Conservation (phyloP, 2,113 vertebrate species). For the Oenanthe oenanthe region DNA sequence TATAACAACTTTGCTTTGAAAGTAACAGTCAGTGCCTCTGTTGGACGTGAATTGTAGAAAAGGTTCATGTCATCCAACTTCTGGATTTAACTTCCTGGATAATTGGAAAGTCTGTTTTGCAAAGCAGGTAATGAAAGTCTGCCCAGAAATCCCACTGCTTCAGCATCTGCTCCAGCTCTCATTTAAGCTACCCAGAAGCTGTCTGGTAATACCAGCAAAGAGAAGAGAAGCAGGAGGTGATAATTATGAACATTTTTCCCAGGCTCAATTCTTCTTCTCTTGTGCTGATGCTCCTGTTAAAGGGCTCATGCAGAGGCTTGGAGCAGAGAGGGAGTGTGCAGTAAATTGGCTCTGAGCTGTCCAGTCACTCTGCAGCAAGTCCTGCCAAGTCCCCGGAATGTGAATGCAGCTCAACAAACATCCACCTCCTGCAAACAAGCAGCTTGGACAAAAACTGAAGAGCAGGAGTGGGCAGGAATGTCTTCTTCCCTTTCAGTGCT, state of each 20-base stretch:
- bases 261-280: not conserved
- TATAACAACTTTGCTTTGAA: not conserved
- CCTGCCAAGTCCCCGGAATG: not conserved
- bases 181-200: not conserved
- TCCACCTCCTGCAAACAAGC: not conserved
- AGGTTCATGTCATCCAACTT: not conserved
- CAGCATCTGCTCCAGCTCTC: not conserved
- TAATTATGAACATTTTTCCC: not conserved
- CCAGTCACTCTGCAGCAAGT: not conserved
- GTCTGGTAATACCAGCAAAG: not conserved
- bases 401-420: not conserved
- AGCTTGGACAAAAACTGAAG: not conserved
- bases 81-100: not conserved
- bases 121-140: not conserved
- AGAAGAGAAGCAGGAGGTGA: not conserved
- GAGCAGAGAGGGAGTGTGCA: not conserved
- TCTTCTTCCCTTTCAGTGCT: not conserved
- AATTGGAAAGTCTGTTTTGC: not conserved
- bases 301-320: not conserved
- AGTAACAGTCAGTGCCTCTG: not conserved
- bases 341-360: not conserved
- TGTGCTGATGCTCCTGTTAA: not conserved
- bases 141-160: not conserved
- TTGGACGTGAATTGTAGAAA: not conserved
- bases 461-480: not conserved